Evolutionary conservation across 2,888 invertebrate genomes (phyloP), one percentile per base, ranked within the genome.

Genomic region (Cataglyphis rosenhaueri): DNA sequence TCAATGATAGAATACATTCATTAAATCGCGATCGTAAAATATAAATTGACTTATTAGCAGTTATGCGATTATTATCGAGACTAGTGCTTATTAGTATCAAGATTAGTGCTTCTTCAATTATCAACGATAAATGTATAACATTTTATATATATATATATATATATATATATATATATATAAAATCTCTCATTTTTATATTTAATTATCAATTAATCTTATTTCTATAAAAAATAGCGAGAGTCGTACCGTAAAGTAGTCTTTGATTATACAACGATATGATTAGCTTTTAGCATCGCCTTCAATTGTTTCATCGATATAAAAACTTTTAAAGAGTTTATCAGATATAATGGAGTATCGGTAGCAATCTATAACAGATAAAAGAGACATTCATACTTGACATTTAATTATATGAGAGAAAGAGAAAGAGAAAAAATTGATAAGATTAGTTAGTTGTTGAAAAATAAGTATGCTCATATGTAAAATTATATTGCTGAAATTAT

Each of bases 321-420:
- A 25, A 38, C 32, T 84, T 81, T 71, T 21, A 65, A 64, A 59
- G 55, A 64, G n/a, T 44, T 84, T 74, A 81, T 76, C 76, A 74
- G 81, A 29, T 29, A 29, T 29, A 25, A 6, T 74, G 15, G 15
- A 76, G n/a, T 48, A 48, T 48, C 48, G 29, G 6, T 35, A 32
- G 32, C 64, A 83, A 83, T 70, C 3, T 75, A 44, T 62, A 74
- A 68, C 61, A 66, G 84, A 86, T 88, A 76, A 65, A 82, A 10
- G 9, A 48, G 48, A n/a, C 52, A 52, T 25, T 73, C 29, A 12
- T 41, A 32, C 21, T 48, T 44, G 35, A 66, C 32, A 32, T 48
- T 61, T 61, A 66, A 82, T 75, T 32, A 57, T 35, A 59, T 15
- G 32, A 52, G n/a, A n/a, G 0, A 44, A 38, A 38, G 38, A 38